These are phyloP conservation scores for Perithous albicinctus DNA, from an alignment of 2,888 invertebrate species.

Conservation along the genomic window DNA sequence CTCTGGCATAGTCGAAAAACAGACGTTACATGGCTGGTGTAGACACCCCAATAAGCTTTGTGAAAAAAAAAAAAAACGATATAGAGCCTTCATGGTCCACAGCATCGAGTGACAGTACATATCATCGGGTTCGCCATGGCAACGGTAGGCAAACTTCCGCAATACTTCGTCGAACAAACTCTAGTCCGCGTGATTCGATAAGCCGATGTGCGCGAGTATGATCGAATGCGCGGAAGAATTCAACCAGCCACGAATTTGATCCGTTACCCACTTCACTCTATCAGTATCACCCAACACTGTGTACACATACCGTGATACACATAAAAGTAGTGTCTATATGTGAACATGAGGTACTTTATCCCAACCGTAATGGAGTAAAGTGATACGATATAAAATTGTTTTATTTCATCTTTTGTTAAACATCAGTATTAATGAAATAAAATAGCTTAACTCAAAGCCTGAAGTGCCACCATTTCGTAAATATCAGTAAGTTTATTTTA, in stretches of 20 bases:
- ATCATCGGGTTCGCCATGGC: slow-evolving; percentile 24
- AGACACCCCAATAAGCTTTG: background rate
- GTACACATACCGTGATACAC: background rate
- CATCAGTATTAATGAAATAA: too few species aligned
- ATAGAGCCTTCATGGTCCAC: background rate
- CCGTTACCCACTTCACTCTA: slow-evolving; percentile 21
- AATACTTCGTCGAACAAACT: slow-evolving; percentile 20
- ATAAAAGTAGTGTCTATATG: background rate
- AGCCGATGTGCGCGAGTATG: slow-evolving; percentile 20
- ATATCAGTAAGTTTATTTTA: too few species aligned
- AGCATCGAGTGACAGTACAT: slow-evolving; percentile 9
- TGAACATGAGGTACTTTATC: background rate
- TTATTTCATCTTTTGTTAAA: background rate
- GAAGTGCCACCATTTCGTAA: too few species aligned
- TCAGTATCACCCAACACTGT: background rate
- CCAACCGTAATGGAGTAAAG: background rate
- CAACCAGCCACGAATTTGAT: slow-evolving; percentile 33
- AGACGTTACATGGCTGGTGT: background rate
- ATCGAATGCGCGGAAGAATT: slow-evolving; percentile 33
- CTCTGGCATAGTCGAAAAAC: background rate
- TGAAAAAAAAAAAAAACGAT: slow-evolving; percentile 12
- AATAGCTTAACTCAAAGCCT: too few species aligned
- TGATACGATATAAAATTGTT: background rate
- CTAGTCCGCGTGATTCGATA: slow-evolving; percentile 33
- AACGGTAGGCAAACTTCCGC: slow-evolving; percentile 33